Conservation (phyloP, 2,113 vertebrate species). For the Plectropomus leopardus region DNA sequence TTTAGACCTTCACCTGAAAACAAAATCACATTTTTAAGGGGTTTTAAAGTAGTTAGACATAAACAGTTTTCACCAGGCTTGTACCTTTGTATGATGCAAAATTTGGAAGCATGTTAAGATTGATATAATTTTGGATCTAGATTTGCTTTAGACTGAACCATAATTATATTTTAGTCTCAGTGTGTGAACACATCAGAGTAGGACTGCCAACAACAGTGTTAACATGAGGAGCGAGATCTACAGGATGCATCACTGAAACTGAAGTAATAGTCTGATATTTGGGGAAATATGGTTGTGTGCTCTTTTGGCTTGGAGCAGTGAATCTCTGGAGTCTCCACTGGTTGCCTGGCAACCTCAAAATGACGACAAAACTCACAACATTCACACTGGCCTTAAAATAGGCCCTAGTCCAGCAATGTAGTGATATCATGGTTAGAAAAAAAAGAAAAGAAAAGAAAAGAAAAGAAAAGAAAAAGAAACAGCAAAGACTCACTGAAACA, state of each 20-base stretch:
- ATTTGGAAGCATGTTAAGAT: not conserved
- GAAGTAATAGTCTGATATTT: not conserved
- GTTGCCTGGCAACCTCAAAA: not conserved
- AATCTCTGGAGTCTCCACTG: not conserved
- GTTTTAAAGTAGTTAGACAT: not conserved
- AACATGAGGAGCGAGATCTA: not conserved
- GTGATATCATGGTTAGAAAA: too few relatives aligned
- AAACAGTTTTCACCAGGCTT: not conserved
- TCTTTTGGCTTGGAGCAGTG: not conserved
- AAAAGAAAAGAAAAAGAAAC: too few relatives aligned
- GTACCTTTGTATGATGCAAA: too few relatives aligned
- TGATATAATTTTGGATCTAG: not conserved
- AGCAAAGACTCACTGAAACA: too few relatives aligned
- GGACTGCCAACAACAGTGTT: not conserved
- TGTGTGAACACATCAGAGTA: not conserved
- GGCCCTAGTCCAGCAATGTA: too few relatives aligned
- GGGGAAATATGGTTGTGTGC: not conserved
- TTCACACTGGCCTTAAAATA: too few relatives aligned
- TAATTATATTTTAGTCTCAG: not conserved
- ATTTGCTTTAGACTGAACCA: not conserved
- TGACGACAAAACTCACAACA: too few relatives aligned
- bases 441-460: too few relatives aligned
- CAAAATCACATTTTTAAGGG: not conserved
- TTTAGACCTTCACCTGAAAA: conserved; percentile 82
- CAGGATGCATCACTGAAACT: not conserved